A percentile compares a stretch with the other conserved stretches of the same genome.
These are phyloP conservation scores for Spea bombifrons DNA, from an alignment of 2,113 vertebrate genomes.

Conservation along the genomic window DNA sequence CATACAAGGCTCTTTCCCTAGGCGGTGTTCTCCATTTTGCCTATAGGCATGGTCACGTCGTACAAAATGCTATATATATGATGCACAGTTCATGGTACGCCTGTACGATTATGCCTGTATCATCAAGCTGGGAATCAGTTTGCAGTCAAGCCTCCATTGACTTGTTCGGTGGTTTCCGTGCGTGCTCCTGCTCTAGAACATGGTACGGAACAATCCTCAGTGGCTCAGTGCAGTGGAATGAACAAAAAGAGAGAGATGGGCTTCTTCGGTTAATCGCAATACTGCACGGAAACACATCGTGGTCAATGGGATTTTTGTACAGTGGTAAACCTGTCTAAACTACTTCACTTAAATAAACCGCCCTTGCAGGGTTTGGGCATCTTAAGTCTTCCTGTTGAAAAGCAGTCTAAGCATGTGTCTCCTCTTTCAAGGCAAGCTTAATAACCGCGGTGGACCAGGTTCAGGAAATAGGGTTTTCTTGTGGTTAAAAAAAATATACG, in stretches of 20 bases:
- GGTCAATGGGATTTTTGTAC: neutral
- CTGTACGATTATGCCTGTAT: neutral
- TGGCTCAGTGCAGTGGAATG: no score
- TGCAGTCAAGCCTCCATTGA: neutral
- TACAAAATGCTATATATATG: conserved; percentile 15
- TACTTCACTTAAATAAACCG: neutral
- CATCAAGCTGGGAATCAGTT: neutral
- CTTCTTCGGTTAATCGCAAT: neutral
- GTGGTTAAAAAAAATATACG: conserved; percentile 52
- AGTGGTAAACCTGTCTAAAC: neutral
- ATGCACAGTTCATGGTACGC: neutral
- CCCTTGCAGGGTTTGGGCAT: neutral
- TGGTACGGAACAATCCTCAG: neutral
- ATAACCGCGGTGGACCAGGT: conserved; percentile 58
- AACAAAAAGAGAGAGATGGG: neutral
- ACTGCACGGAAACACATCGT: conserved; percentile 4
- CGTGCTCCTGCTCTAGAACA: neutral
- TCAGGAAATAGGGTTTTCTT: conserved; percentile 9
- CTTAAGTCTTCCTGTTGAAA: neutral
- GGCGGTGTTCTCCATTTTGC: conserved; percentile 30
- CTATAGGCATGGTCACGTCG: conserved; percentile 3
- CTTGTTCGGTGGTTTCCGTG: conserved; percentile 2
- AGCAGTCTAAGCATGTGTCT: neutral
- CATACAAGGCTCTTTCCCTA: conserved; percentile 17
- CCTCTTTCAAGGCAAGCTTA: conserved; percentile 49